phyloP scores from a whole-genome alignment of 2,797 vertebrate genomes.

The Nannoperca australis region DNA sequence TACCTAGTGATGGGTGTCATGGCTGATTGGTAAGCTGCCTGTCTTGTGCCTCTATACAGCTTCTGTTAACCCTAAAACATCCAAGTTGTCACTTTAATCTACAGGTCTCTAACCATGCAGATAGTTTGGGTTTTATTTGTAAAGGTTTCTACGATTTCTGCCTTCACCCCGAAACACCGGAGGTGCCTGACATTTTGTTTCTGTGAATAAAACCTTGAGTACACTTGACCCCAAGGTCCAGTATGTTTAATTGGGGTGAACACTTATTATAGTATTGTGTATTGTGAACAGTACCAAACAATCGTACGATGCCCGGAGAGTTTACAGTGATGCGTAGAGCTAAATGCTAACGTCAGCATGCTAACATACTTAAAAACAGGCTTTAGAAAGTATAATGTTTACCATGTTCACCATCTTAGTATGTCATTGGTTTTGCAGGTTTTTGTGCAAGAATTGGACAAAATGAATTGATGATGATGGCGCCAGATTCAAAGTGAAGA shows the following conservation, averaged over 20 bases:
- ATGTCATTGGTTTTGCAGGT: neutral
- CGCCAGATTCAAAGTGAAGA: neutral
- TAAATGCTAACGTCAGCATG: neutral
- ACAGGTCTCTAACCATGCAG: neutral
- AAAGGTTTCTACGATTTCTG: neutral
- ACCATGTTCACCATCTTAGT: too few species aligned
- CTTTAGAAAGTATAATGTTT: neutral
- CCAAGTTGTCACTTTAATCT: neutral
- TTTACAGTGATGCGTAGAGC: neutral
- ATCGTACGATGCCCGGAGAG: neutral
- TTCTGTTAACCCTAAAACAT: slow-evolving; percentile 1
- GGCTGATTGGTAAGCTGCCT: slow-evolving; percentile 93
- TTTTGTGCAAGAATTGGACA: too few species aligned
- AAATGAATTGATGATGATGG: too few species aligned
- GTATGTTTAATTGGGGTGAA: too few species aligned
- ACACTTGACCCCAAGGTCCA: too few species aligned
- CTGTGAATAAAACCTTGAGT: neutral
- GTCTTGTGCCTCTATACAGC: slow-evolving; percentile 6
- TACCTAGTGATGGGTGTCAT: slow-evolving; percentile 97
- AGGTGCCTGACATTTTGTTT: neutral
- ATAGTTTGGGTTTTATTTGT: neutral
- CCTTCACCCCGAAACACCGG: neutral
- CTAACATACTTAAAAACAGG: neutral
- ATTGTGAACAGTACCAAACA: too few species aligned
- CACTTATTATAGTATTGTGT: too few species aligned